A percentile compares a stretch with the other conserved stretches of the same genome.
phyloP scores from a whole-genome alignment of 2,888 invertebrate species.

The Microctonus brassicae region DNA sequence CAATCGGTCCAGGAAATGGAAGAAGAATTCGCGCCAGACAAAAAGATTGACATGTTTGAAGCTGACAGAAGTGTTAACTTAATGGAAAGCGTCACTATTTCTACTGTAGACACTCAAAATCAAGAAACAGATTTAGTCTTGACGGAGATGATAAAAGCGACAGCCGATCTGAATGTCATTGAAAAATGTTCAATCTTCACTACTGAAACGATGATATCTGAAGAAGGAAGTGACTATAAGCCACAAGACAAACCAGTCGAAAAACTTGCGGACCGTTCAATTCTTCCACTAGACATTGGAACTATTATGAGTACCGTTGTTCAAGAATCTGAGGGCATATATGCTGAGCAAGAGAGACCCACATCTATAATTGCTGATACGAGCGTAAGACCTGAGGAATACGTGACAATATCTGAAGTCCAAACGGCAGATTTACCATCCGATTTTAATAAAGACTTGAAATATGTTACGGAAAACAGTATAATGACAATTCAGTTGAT shows the following conservation, averaged over 20 bases:
- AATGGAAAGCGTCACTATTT: slow-evolving; percentile 73
- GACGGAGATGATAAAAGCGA: slow-evolving; percentile 71
- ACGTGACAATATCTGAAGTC: slow-evolving; percentile 75
- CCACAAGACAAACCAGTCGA: slow-evolving; percentile 65
- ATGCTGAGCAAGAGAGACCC: slow-evolving; percentile 72
- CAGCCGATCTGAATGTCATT: slow-evolving; percentile 74
- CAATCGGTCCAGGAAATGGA: slow-evolving; percentile 78
- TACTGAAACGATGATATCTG: slow-evolving; percentile 73
- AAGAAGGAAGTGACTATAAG: slow-evolving; percentile 74
- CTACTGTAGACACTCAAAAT: slow-evolving; percentile 76
- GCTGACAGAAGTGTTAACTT: slow-evolving; percentile 62
- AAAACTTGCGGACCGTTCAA: slow-evolving; percentile 63
- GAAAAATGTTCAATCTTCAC: slow-evolving; percentile 76
- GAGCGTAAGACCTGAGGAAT: slow-evolving; percentile 74
- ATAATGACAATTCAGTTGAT: slow-evolving; percentile 73
- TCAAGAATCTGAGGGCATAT: slow-evolving; percentile 78
- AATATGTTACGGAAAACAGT: slow-evolving; percentile 73
- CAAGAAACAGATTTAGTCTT: slow-evolving; percentile 74
- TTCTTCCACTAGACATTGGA: slow-evolving; percentile 74
- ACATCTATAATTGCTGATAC: slow-evolving; percentile 73
- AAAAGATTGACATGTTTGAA: slow-evolving; percentile 55
- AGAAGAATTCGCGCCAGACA: slow-evolving; percentile 69
- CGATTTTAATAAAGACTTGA: slow-evolving; percentile 72
- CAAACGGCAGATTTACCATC: slow-evolving; percentile 72
- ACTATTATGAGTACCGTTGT: slow-evolving; percentile 74